Evolutionary conservation across 2,797 vertebrate species (phyloP), one percentile per base, ranked within the genome.

Genomic region (Galagoides demidoff): DNA sequence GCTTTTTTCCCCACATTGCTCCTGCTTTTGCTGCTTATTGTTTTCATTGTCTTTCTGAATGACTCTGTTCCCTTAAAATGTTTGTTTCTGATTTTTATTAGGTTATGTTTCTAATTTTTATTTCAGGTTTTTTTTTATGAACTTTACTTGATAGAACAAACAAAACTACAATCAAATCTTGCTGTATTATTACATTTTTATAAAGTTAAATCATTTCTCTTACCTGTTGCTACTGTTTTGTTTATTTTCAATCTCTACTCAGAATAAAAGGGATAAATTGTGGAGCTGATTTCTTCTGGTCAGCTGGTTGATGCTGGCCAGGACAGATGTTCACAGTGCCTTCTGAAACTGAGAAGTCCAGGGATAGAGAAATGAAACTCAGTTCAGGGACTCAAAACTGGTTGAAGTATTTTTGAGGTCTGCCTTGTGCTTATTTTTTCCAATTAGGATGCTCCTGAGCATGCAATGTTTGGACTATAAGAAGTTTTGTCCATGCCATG

Each of bases 161-260:
- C 20, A 59, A 22, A 64, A 74, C 27, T 23, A 34, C n/a, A 84
- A 94, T 85, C 66, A 93, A 94, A 95, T 97, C 94, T 98, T 97
- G 91, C 94, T 98, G 85, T 97, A 90, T 84, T 84, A 96, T 37
- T 90, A 90, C 39, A 4, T 96, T 98, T 98, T 97, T 98, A 98
- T 98, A 98, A 98, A 99, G 78, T 31, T 43, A 94, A 66, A 70
- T 83, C 90, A 74, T 90, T 97, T 97, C 93, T 87, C 22, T 97
- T 97, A 79, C 1, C 29, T 90, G 57, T 13, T 64, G 13, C 31
- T 93, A 85, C 91, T 52, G 0, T 82, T 86, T 94, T 96, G 74
- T 82, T 90, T 66, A 25, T 94, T 90, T 93, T 77, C 3, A 5
- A 7, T 68, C 64, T 89, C 71, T 23, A 5, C 61, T 14, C 49